Percentiles rank a stretch among this genome's conserved stretches.
phyloP scores from a whole-genome alignment of 2,888 invertebrate genomes.

The Teinopalpus imperialis region DNA sequence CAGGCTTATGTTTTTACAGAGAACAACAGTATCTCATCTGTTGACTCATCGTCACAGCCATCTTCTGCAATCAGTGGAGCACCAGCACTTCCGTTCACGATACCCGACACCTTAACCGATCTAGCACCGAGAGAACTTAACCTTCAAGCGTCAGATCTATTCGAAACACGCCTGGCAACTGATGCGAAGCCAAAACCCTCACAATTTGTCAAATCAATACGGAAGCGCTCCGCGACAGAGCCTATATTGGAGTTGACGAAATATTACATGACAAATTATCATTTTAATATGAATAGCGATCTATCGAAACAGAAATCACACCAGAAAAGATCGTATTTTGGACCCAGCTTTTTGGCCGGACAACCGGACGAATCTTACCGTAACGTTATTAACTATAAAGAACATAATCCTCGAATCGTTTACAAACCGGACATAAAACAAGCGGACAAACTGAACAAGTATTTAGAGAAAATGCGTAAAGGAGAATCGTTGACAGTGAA shows the following conservation, averaged over 20 bases:
- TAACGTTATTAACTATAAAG: conserved; percentile 35
- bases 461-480: conserved; percentile 37
- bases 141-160: neutral
- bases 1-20: neutral
- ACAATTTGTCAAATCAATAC: conserved; percentile 34
- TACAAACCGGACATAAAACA: conserved; percentile 35
- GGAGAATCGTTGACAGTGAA: conserved; percentile 28
- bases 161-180: conserved; percentile 37
- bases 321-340: conserved; percentile 35
- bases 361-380: conserved; percentile 19
- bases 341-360: too few species aligned
- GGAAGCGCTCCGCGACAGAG: conserved; percentile 45
- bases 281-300: conserved; percentile 45
- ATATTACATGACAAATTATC: conserved; percentile 61
- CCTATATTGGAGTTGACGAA: conserved; percentile 48
- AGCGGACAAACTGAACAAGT: conserved; percentile 36
- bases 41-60: neutral
- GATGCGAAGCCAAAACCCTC: conserved; percentile 41
- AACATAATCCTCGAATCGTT: conserved; percentile 36
- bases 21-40: neutral
- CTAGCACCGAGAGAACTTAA: neutral
- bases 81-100: neutral
- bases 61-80: neutral
- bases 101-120: neutral
- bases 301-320: conserved; percentile 31